These are phyloP conservation scores for Vesta saturnalis DNA, from an alignment of 2,888 invertebrate genomes.

Conservation along the genomic window DNA sequence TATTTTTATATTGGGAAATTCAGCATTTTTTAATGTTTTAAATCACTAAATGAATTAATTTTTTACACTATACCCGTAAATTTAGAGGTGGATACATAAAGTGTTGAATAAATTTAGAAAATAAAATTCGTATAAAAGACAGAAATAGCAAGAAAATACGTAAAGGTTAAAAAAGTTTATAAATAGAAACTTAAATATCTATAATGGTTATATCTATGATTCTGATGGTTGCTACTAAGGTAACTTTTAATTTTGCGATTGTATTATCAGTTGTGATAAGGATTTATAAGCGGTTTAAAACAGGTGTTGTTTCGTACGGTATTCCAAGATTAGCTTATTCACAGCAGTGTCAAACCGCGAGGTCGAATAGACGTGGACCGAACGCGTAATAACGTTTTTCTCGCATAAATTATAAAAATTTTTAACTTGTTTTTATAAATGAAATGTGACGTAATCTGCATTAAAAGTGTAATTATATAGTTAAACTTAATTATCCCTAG, in stretches of 20 bases:
- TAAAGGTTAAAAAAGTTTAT: slow-evolving; percentile 11
- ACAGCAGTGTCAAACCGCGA: slow-evolving; percentile 21
- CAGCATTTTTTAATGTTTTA: no score
- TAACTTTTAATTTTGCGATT: slow-evolving; percentile 10
- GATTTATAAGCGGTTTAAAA: slow-evolving; percentile 18
- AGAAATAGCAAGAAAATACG: slow-evolving; percentile 8
- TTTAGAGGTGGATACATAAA: no score
- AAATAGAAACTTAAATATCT: slow-evolving; percentile 4
- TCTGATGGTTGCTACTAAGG: not conserved
- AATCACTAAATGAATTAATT: no score
- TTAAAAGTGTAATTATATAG: slow-evolving; percentile 20
- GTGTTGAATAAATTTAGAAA: no score
- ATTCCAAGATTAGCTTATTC: slow-evolving; percentile 23
- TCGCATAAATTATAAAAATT: slow-evolving; percentile 19
- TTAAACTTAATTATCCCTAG: slow-evolving; percentile 17
- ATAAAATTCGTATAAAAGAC: not conserved
- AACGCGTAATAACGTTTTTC: slow-evolving; percentile 8
- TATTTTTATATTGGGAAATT: no score
- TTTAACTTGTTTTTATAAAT: slow-evolving; percentile 14
- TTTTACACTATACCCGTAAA: no score
- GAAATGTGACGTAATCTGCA: slow-evolving; percentile 21
- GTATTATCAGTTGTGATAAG: slow-evolving; percentile 23
- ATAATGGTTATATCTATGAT: no score
- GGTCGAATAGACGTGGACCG: slow-evolving; percentile 18
- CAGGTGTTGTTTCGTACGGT: slow-evolving; percentile 24